phyloP scores from a whole-genome alignment of 2,888 invertebrate genomes.

The Pristionchus exspectatus region DNA sequence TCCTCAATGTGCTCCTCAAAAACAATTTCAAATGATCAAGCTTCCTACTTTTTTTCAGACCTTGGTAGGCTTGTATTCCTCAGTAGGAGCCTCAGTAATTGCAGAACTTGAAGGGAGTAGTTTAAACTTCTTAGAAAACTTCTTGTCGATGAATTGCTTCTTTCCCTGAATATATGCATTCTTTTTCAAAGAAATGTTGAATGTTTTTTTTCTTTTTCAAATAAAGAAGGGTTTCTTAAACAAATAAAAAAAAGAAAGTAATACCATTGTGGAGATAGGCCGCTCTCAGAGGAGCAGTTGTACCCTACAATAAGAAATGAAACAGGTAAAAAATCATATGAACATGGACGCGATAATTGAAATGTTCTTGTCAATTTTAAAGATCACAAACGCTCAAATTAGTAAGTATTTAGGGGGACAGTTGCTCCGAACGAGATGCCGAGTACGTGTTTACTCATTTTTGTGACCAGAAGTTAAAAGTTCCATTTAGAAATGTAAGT shows the following conservation, averaged over 20 bases:
- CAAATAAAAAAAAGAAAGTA: not conserved
- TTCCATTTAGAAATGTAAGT: too few relatives aligned
- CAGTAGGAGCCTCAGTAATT: not conserved
- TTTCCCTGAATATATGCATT: conserved; percentile 60
- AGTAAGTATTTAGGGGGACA: too few relatives aligned
- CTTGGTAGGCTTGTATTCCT: conserved; percentile 40
- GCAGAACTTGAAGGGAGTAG: conserved; percentile 85
- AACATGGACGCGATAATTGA: too few relatives aligned
- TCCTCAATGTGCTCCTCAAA: conserved; percentile 76
- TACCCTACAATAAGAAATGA: too few relatives aligned
- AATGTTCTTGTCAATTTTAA: too few relatives aligned
- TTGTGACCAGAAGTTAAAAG: too few relatives aligned
- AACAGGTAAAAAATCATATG: too few relatives aligned
- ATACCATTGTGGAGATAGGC: not conserved
- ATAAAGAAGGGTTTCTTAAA: not conserved
- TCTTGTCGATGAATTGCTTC: conserved; percentile 87
- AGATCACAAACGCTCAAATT: too few relatives aligned
- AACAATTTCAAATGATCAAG: not conserved
- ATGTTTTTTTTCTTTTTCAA: not conserved
- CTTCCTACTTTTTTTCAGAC: not conserved
- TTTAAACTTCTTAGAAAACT: conserved; percentile 92
- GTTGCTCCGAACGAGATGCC: too few relatives aligned
- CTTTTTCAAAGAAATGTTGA: not conserved
- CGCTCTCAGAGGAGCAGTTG: too few relatives aligned
- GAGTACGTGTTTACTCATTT: too few relatives aligned